Conservation (phyloP, 2,113 vertebrate species). For the Oncorhynchus gorbuscha region DNA sequence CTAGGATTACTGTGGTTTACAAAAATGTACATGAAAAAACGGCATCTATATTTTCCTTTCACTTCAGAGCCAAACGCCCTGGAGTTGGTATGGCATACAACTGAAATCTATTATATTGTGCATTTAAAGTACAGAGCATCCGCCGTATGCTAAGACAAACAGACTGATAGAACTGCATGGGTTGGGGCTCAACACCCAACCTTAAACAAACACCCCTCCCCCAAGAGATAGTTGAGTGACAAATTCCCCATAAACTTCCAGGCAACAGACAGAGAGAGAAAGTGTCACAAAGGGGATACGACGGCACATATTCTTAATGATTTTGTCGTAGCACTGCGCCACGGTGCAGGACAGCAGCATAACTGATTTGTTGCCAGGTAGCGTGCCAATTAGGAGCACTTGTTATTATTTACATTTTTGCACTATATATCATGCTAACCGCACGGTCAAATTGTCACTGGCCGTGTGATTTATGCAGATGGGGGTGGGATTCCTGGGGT, state of each 20-base stretch:
- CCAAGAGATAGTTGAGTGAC: conserved; percentile 29
- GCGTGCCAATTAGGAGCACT: conserved; percentile 83
- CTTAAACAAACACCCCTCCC: conserved; percentile 38
- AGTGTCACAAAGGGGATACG: background rate
- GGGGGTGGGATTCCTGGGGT: conserved; percentile 79
- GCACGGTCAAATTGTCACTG: conserved; percentile 87
- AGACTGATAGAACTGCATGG: conserved; percentile 16
- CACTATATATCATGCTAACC: conserved; percentile 90
- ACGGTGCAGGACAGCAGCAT: conserved; percentile 57
- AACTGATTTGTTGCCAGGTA: conserved; percentile 82
- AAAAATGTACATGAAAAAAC: too few species aligned
- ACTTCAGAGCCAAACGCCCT: background rate
- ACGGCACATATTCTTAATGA: conserved; percentile 43
- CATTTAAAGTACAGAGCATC: conserved; percentile 2
- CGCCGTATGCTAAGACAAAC: conserved; percentile 27
- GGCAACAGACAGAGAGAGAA: background rate
- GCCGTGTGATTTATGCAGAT: conserved; percentile 89
- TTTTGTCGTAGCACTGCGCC: conserved; percentile 57
- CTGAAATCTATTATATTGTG: conserved; percentile 1
- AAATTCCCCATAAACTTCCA: conserved; percentile 30
- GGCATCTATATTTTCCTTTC: background rate
- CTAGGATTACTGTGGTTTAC: too few species aligned
- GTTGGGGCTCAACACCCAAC: conserved; percentile 11
- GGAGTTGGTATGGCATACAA: background rate
- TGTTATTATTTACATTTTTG: conserved; percentile 93